Conservation (phyloP, 2,113 vertebrate species). For the Myodes glareolus region DNA sequence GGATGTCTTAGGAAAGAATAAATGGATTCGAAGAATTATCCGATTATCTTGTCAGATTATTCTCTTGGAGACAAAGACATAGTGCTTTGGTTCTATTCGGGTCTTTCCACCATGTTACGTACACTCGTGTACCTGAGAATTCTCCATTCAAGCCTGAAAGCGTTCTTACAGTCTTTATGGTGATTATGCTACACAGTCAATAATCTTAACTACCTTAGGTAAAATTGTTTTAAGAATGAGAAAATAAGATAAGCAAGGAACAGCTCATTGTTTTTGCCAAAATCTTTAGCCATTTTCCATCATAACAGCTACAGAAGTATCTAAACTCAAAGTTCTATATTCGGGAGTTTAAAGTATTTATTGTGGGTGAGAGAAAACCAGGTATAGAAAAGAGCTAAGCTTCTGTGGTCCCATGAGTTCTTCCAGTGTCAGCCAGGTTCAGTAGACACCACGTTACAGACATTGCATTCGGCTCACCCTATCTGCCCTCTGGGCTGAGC, state of each 20-base stretch:
- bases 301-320: not conserved
- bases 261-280: not conserved
- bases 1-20: not conserved
- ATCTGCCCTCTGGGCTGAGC: not conserved
- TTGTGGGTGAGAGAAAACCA: conserved; percentile 9
- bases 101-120: not conserved
- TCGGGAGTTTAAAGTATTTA: not conserved
- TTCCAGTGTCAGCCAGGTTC: not conserved
- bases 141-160: not conserved
- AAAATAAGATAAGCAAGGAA: not conserved
- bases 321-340: not conserved
- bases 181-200: not conserved
- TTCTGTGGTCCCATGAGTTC: not conserved
- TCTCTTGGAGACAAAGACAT: conserved; percentile 14
- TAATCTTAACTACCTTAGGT: conserved; percentile 15
- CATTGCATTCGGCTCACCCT: not conserved
- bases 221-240: conserved; percentile 4
- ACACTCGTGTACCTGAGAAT: not conserved
- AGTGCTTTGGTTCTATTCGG: not conserved
- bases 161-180: not conserved
- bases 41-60: not conserved
- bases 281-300: not conserved
- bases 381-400: not conserved
- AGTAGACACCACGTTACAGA: not conserved
- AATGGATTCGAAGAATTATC: not conserved